phyloP scores from a whole-genome alignment of 2,113 vertebrate genomes.

The Lethenteron reissneri region DNA sequence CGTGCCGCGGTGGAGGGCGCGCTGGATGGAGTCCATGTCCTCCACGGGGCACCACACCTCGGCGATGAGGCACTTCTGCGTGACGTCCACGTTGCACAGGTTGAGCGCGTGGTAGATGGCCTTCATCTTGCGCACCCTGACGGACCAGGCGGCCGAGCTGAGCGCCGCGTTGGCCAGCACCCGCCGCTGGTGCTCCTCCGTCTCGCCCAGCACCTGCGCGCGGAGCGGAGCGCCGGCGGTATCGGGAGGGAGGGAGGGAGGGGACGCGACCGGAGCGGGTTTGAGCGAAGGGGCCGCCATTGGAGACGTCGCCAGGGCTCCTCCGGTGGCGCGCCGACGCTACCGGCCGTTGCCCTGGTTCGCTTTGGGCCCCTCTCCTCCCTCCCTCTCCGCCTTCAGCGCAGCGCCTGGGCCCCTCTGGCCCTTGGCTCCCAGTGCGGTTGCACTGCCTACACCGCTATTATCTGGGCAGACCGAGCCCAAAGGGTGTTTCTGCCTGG shows the following conservation, averaged over 20 bases:
- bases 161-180: slow-evolving; percentile 27
- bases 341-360: no score
- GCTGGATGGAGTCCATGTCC: slow-evolving; percentile 26
- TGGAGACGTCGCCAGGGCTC: no score
- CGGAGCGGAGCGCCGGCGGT: background rate
- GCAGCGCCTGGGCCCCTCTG: no score
- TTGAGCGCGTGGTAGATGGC: slow-evolving; percentile 29
- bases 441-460: no score
- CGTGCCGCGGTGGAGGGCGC: slow-evolving; percentile 29
- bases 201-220: slow-evolving; percentile 35
- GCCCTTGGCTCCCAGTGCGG: no score
- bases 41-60: slow-evolving; percentile 40
- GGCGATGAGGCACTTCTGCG: slow-evolving; percentile 39
- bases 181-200: slow-evolving; percentile 26
- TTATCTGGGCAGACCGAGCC: no score
- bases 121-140: slow-evolving; percentile 37
- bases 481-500: no score
- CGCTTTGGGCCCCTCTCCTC: no score
- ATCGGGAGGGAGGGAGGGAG: background rate
- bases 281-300: background rate
- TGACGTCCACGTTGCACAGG: slow-evolving; percentile 28
- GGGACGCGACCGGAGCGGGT: slow-evolving; percentile 7
- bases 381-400: no score
- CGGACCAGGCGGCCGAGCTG: slow-evolving; percentile 25
- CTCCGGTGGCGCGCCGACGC: no score